Evolutionary conservation across 2,113 vertebrate genomes (phyloP).

Genomic region (Tamias sibiricus): DNA sequence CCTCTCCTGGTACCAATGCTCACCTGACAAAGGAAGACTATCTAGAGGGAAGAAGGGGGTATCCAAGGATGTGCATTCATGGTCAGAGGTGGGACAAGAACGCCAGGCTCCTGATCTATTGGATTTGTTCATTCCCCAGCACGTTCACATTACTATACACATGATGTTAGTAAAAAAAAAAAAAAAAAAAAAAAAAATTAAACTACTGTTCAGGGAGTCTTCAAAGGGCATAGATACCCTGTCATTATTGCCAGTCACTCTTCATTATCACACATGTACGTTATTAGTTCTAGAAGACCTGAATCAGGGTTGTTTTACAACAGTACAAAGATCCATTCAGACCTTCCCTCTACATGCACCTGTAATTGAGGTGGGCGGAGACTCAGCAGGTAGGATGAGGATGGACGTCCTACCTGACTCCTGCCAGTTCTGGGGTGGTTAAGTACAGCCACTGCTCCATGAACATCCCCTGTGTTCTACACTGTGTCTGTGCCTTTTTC

Average conservation of each 20-base stretch:
- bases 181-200: neutral
- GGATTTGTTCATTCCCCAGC: neutral
- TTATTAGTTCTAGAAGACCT: neutral
- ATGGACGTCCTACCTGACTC: neutral
- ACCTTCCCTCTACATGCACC: neutral
- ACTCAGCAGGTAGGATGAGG: neutral
- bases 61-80: rapidly evolving
- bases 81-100: neutral
- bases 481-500: neutral
- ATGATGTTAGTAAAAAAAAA: neutral
- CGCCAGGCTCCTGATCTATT: neutral
- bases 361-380: too few relatives aligned
- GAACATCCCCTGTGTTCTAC: neutral
- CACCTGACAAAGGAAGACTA: neutral
- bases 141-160: neutral
- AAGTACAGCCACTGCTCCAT: rapidly evolving
- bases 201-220: neutral
- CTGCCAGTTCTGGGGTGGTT: rapidly evolving
- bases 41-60: neutral
- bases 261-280: rapidly evolving
- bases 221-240: neutral
- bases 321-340: neutral
- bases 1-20: neutral
- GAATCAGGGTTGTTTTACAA: neutral
- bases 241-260: too few relatives aligned